Base-by-base conservation (phyloP, 2,888 invertebrate genomes). In the Cantharis rufa region DNA sequence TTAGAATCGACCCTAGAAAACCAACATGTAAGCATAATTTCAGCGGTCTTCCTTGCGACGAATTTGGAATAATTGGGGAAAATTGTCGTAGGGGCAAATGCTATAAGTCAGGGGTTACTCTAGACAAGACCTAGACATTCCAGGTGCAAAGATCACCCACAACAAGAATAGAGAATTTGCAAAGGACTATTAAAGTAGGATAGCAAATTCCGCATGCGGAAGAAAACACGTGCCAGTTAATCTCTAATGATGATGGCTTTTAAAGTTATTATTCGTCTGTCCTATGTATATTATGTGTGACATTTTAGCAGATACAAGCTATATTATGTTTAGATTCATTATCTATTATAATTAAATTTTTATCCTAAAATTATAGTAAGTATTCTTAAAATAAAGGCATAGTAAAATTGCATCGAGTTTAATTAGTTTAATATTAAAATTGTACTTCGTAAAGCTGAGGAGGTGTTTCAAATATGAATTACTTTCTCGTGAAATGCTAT, bases 71-170 rank as follows among this genome's bases (percentile, higher is more conserved):
- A 66, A 66, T 77, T 70, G 66, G 77, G 77, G 77, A 71, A 72
- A 76, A 74, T 68, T 18, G 68, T 72, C 76, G 61, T 70, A 61
- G 61, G 79, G 79, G 76, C 74, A 72, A 75, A 79, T 32, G 78
- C 80, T 78, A 80, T 78, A 81, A 80, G 80, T 80, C 77, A 76
- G 72, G 80, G 80, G 80, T 80, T 74, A 77, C 62, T 69, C 79
- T 75, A 81, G 81, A 81, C 81, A 78, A 15, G 70, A 74, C 62
- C 81, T 79, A 81, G 81, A 81, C 81, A 68, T 76, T 70, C 81
- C 81, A 81, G 81, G 81, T 81, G 81, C 73, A 28, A 71, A 32
- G 61, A 70, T 28, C 24, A 18, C 18, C 27, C 18, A 61, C 70
- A 75, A 72, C 62, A 75, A 75, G 71, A 77, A 77, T 74, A 28